These are phyloP conservation scores for Crenichthys baileyi DNA, from an alignment of 2,797 vertebrate genomes.

Conservation along the genomic window DNA sequence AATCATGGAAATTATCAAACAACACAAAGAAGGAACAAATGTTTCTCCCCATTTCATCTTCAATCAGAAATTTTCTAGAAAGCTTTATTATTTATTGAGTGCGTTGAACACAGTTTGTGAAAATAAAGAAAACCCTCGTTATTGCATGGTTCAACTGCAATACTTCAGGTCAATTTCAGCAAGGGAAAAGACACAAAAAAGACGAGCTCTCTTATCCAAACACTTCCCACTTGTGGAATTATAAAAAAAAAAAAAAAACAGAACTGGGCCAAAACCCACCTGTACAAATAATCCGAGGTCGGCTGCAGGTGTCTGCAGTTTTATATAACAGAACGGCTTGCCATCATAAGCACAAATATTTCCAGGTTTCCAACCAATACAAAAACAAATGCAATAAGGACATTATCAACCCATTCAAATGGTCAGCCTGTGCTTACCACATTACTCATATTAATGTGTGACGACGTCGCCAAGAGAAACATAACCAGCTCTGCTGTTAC, in stretches of 20 bases:
- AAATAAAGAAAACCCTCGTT: conserved; percentile 53
- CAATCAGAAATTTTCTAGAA: background rate
- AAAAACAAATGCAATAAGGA: conserved; percentile 36
- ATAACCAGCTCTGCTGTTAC: conserved; percentile 15
- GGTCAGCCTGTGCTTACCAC: conserved; percentile 50
- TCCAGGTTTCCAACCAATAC: conserved; percentile 55
- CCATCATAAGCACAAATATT: conserved; percentile 61
- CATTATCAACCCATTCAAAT: conserved; percentile 41
- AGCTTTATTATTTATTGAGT: conserved; percentile 36
- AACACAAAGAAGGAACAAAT: background rate
- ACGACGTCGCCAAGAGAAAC: conserved; percentile 19
- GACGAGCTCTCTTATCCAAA: conserved; percentile 50
- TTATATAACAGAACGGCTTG: conserved; percentile 54
- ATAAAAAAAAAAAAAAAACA: conserved; percentile 46
- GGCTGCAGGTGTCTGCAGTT: conserved; percentile 64
- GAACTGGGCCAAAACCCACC: conserved; percentile 67
- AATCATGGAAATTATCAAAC: background rate
- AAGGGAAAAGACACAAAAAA: conserved; percentile 9
- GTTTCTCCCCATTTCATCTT: background rate
- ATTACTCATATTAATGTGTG: conserved; percentile 18
- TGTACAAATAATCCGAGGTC: conserved; percentile 64
- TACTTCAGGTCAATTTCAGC: conserved; percentile 37
- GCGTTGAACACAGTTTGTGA: conserved; percentile 42
- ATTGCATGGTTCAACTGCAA: conserved; percentile 47
- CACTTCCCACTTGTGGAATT: conserved; percentile 60